A percentile compares a stretch with the other conserved stretches of the same genome.
Conservation (phyloP, 2,113 vertebrate genomes). For the Isurus oxyrinchus region DNA sequence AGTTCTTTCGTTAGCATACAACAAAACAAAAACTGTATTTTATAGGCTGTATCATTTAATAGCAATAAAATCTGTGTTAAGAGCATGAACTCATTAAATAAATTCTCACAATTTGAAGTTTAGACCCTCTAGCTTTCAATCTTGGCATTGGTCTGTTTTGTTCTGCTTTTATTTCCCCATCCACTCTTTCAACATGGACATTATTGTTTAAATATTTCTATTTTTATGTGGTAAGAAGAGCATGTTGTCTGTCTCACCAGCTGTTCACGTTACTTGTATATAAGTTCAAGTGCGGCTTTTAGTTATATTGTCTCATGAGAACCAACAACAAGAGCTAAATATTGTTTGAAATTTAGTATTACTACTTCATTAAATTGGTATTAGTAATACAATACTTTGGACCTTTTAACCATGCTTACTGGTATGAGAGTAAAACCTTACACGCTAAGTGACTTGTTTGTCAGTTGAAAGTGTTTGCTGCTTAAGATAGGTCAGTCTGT, state of each 20-base stretch:
- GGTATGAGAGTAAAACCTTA: background rate
- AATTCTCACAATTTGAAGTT: constrained; percentile 26
- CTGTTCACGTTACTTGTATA: constrained; percentile 15
- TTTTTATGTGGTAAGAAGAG: constrained; percentile 35
- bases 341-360: constrained; percentile 27
- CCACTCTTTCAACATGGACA: constrained; percentile 31
- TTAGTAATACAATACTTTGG: background rate
- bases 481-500: background rate
- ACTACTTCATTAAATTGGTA: constrained; percentile 18
- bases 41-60: background rate
- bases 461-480: background rate
- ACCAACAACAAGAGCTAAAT: background rate
- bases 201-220: constrained; percentile 36
- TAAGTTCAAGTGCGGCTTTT: constrained; percentile 20
- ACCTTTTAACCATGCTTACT: background rate
- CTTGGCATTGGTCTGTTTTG: constrained; percentile 14
- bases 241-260: constrained; percentile 17
- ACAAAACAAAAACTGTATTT: background rate
- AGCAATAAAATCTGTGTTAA: constrained; percentile 18
- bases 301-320: background rate
- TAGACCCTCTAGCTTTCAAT: background rate
- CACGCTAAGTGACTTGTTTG: background rate
- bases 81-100: background rate
- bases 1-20: background rate
- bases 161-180: constrained; percentile 36